Conservation (phyloP, 2,113 vertebrate genomes). For the Etheostoma spectabile region DNA sequence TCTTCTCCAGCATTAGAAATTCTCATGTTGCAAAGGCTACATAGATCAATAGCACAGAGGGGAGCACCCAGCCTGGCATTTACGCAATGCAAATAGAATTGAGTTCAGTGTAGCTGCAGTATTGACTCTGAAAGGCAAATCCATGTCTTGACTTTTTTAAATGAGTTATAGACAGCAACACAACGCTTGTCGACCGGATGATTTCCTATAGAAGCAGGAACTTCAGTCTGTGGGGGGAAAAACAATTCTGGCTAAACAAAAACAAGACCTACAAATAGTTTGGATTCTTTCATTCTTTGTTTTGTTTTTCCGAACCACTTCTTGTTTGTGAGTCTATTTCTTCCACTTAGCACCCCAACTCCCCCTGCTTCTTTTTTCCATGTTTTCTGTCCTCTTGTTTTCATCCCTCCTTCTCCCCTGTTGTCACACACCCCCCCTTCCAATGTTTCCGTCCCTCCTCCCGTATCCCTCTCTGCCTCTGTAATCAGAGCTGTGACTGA, state of each 20-base stretch:
- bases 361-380: conserved; percentile 9
- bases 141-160: conserved; percentile 54
- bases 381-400: conserved; percentile 43
- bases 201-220: conserved; percentile 43
- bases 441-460: conserved; percentile 39
- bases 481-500: conserved; percentile 76
- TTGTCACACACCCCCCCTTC: conserved; percentile 27
- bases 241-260: conserved; percentile 26
- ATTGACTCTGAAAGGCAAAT: conserved; percentile 59
- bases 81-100: conserved; percentile 57
- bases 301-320: not conserved
- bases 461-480: conserved; percentile 17
- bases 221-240: conserved; percentile 19
- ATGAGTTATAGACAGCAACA: conserved; percentile 38
- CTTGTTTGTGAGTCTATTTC: conserved; percentile 16
- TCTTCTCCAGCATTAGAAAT: conserved; percentile 25
- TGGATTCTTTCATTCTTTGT: conserved; percentile 32
- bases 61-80: not conserved
- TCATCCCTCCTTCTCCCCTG: conserved; percentile 30
- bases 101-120: conserved; percentile 51
- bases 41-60: conserved; percentile 57
- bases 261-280: not conserved
- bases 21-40: conserved; percentile 25
- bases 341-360: conserved; percentile 19
- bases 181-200: conserved; percentile 20